Evolutionary conservation across 2,888 invertebrate species (phyloP), one percentile per base, ranked within the genome.

Genomic region (Bruchidius siliquastri): DNA sequence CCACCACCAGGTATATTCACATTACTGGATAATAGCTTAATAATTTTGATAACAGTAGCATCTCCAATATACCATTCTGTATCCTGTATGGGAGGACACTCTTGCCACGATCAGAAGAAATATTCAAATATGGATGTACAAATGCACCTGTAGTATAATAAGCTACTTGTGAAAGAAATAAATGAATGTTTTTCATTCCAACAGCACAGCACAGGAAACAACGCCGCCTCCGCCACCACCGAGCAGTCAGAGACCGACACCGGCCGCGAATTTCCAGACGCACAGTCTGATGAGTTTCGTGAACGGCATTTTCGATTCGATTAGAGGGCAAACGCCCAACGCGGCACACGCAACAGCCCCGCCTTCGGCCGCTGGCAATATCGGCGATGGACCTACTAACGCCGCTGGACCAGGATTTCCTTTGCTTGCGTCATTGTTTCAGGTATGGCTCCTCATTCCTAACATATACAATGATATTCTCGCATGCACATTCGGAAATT

Each of bases 301-400:
- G 66, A 81, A 82, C 67, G 81, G 80, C 6, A 78, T 83, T 20
- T 75, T 83, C 20, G 81, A 80, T 77, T 77, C 80, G 0, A 74
- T 83, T 68, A 79, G 81, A 67, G 68, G 30, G 21, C 70, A 20
- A 13, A 74, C 70, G 67, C 75, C 6, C 30, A 67, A 68, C 70
- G 73, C 67, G 13, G 77, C 20, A 70, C 76, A 18, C 73, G 26
- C 49, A 49, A 1, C 49, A 1, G 49, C 49, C 49, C 6, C 49
- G 18, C 10, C 49, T 21, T 18, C 74, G 13, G 3, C 74, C 6
- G 20, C 71, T 2, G 67, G 66, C 22, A 67, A 66, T 22, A 26
- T 71, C 0, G 68, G 26, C n/a, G 22, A 20, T 20, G 49, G 32
- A 22, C 22, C 21, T 22, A 0, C 32, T 20, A 30, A 67, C 49